Evolutionary conservation across 2,797 vertebrate species (phyloP).

Genomic region (Hapalemur alaotrensis): DNA sequence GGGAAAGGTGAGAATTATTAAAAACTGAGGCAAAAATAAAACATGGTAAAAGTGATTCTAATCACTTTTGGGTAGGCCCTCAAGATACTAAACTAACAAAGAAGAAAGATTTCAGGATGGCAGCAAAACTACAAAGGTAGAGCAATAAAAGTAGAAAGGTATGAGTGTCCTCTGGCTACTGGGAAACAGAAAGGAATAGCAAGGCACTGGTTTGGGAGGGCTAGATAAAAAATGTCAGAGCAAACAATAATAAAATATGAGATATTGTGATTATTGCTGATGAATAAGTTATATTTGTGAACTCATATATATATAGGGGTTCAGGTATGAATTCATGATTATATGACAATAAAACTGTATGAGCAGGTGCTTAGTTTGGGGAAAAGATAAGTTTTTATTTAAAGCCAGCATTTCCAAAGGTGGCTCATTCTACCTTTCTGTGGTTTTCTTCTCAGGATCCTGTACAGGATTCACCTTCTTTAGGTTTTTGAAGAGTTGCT

Average conservation of each 20-base stretch:
- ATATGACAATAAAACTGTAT: neutral
- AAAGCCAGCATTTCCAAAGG: slow-evolving; percentile 8
- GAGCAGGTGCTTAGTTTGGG: neutral
- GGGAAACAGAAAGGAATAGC: neutral
- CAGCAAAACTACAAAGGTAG: neutral
- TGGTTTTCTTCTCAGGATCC: neutral
- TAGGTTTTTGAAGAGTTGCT: slow-evolving; percentile 3
- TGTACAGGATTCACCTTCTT: neutral
- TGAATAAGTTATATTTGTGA: neutral
- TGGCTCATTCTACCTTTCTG: neutral
- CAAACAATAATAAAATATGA: neutral
- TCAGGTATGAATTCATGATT: neutral
- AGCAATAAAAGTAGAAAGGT: neutral
- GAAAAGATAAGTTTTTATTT: neutral
- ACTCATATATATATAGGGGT: neutral
- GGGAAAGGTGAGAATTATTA: slow-evolving; percentile 10
- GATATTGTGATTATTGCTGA: neutral
- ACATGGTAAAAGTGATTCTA: neutral
- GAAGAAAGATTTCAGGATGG: neutral
- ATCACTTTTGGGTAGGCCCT: neutral
- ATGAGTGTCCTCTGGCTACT: neutral
- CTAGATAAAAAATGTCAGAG: neutral
- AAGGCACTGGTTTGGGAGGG: neutral
- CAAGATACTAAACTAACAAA: neutral
- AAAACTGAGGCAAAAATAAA: neutral